Percentiles rank a stretch among this genome's conserved stretches.
These are phyloP conservation scores for Fringilla coelebs DNA, from an alignment of 2,797 vertebrate species.

Conservation along the genomic window DNA sequence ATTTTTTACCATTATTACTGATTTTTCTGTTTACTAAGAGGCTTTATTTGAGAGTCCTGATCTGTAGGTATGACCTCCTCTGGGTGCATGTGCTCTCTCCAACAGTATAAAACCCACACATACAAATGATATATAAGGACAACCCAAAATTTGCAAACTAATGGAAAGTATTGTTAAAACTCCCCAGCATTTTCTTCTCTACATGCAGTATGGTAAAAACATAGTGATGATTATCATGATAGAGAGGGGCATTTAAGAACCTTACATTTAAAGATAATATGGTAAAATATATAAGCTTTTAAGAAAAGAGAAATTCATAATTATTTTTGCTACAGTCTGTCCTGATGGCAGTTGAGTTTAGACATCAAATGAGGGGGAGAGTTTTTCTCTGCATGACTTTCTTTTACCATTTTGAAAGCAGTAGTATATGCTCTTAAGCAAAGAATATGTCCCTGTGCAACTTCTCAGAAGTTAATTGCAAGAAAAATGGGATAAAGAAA, in stretches of 20 bases:
- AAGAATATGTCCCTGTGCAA: not conserved
- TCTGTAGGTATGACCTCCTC: not conserved
- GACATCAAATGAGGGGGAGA: not conserved
- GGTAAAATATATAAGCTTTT: conserved; percentile 7
- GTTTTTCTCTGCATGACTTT: not conserved
- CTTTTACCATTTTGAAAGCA: not conserved
- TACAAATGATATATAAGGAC: not conserved
- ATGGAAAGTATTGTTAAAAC: not conserved
- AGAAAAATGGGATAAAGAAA: not conserved
- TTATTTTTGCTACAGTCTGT: conserved; percentile 14
- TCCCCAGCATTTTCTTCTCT: not conserved
- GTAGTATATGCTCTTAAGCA: not conserved
- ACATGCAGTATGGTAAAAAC: not conserved
- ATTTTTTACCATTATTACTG: not conserved
- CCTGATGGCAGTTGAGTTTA: not conserved
- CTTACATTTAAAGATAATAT: not conserved
- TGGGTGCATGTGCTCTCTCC: not conserved
- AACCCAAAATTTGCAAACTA: not conserved
- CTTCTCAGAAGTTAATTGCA: not conserved
- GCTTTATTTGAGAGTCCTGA: not conserved
- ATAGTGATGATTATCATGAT: not conserved
- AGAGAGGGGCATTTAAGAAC: not conserved
- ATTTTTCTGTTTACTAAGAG: not conserved
- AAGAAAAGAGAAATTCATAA: not conserved
- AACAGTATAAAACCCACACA: not conserved